Percentiles rank a stretch among this genome's conserved stretches.
These are phyloP conservation scores for Eubasilissa regina DNA, from an alignment of 1,140 invertebrate species.

Conservation along the genomic window DNA sequence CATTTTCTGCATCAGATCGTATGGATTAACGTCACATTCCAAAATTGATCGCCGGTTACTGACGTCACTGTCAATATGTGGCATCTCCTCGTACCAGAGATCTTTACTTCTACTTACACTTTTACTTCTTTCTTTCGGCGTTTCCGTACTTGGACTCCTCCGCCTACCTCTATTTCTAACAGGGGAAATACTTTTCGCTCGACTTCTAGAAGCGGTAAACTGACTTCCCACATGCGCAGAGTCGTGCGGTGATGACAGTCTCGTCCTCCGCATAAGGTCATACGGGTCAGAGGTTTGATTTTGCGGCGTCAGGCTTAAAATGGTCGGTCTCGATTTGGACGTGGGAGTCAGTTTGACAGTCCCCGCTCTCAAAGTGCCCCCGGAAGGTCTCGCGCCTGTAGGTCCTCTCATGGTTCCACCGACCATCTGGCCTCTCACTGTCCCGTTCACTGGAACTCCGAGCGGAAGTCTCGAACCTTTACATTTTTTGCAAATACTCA, in stretches of 20 bases:
- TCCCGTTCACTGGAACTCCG: conserved; percentile 75
- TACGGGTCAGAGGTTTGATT: conserved; percentile 79
- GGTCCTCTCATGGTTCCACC: conserved; percentile 75
- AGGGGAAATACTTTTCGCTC: conserved; percentile 77
- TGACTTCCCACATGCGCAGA: conserved; percentile 69
- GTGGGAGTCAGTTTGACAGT: conserved; percentile 75
- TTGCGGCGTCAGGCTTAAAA: conserved; percentile 72
- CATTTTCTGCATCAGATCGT: conserved; percentile 79
- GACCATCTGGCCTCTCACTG: conserved; percentile 70
- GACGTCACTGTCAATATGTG: conserved; percentile 70
- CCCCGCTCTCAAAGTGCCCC: conserved; percentile 71
- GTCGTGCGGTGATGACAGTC: conserved; percentile 77
- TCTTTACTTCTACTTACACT: conserved; percentile 70
- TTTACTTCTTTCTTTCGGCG: conserved; percentile 68
- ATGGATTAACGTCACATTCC: conserved; percentile 89
- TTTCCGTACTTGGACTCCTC: conserved; percentile 65
- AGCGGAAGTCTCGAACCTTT: conserved; percentile 81
- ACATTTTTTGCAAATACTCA: conserved; percentile 84
- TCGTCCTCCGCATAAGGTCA: conserved; percentile 84
- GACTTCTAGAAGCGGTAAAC: conserved; percentile 70
- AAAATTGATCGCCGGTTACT: conserved; percentile 81
- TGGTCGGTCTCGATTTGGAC: conserved; percentile 75
- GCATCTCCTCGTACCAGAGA: conserved; percentile 70
- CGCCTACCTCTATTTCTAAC: conserved; percentile 69
- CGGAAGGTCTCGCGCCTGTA: conserved; percentile 65